Percentiles rank a stretch among this genome's conserved stretches.
These are phyloP conservation scores for Melanchra persicariae DNA, from an alignment of 2,888 invertebrate species.

Conservation along the genomic window DNA sequence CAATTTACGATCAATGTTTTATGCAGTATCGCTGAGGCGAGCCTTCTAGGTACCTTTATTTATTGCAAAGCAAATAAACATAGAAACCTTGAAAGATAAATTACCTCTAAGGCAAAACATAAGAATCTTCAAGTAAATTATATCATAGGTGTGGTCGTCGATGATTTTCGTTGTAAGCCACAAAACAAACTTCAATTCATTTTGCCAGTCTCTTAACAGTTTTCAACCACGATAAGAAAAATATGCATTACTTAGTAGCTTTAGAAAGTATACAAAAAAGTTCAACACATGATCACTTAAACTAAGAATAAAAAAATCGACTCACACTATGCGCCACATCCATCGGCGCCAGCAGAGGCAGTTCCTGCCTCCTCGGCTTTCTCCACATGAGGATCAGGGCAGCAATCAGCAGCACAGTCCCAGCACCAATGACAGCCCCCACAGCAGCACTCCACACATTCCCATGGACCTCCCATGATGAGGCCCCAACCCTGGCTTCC, in stretches of 20 bases:
- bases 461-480: constrained; percentile 70
- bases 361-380: constrained; percentile 77
- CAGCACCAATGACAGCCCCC: constrained; percentile 85
- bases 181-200: not conserved
- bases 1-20: constrained; percentile 28
- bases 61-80: not conserved
- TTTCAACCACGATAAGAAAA: not conserved
- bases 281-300: not conserved
- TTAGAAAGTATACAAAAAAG: not conserved
- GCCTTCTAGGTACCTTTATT: constrained; percentile 7
- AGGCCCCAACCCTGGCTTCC: constrained; percentile 71
- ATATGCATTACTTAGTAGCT: not conserved
- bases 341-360: constrained; percentile 83
- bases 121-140: not conserved
- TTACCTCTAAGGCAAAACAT: not conserved
- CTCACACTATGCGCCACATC: constrained; percentile 85
- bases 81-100: not conserved
- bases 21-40: constrained; percentile 4
- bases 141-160: not conserved
- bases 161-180: not conserved
- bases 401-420: constrained; percentile 82
- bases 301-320: constrained; percentile 37
- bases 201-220: not conserved
- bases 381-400: constrained; percentile 80
- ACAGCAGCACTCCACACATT: constrained; percentile 84